These are phyloP conservation scores for Luperina testacea DNA, from an alignment of 2,888 invertebrate genomes.

Conservation along the genomic window DNA sequence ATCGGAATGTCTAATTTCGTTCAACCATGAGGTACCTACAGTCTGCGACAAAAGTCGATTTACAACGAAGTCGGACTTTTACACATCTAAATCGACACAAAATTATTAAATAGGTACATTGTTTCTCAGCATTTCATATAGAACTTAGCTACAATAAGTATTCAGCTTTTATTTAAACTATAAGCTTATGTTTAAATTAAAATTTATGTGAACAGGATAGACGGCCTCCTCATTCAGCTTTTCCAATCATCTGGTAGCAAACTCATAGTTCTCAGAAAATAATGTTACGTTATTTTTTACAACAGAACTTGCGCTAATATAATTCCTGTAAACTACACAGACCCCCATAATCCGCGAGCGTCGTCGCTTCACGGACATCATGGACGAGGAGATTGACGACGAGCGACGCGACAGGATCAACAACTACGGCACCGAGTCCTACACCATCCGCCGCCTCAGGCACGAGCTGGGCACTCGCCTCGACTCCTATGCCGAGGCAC, in stretches of 20 bases:
- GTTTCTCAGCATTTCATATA: background rate
- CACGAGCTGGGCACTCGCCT: constrained; percentile 94
- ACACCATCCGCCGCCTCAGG: constrained; percentile 93
- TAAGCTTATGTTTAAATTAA: too few species aligned
- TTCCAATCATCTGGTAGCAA: too few species aligned
- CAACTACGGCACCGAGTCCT: constrained; percentile 93
- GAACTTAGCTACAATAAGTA: background rate
- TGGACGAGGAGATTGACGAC: constrained; percentile 98
- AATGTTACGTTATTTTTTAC: background rate
- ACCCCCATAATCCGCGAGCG: constrained; percentile 96
- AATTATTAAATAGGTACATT: background rate
- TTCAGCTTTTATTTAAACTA: background rate
- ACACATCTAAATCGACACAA: background rate
- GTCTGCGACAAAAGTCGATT: background rate
- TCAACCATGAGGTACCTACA: background rate
- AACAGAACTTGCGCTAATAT: background rate
- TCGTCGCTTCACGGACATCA: constrained; percentile 97
- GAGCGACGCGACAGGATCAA: constrained; percentile 95
- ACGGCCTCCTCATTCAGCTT: background rate
- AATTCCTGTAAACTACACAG: constrained; percentile 80
- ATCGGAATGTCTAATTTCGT: background rate
- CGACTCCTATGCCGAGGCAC: constrained; percentile 96
- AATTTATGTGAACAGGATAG: background rate
- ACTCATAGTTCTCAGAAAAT: background rate
- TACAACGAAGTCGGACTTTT: background rate